Conservation (phyloP, 2,888 invertebrate genomes). For the Phymatocera aterrima region DNA sequence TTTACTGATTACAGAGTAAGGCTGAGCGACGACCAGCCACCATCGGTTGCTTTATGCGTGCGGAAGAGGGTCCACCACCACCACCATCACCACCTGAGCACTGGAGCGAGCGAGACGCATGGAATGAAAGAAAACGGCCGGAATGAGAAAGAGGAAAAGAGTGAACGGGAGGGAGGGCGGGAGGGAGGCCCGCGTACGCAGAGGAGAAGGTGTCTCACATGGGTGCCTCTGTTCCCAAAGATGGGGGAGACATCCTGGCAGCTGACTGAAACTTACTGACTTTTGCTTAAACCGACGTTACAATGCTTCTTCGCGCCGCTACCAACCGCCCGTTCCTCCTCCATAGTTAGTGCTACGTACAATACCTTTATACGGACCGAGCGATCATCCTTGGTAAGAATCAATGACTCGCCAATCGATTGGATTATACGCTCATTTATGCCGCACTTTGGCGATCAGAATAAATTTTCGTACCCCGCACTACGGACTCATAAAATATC, state of each 20-base stretch:
- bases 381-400: constrained; percentile 36
- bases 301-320: constrained; percentile 68
- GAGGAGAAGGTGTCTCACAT: constrained; percentile 74
- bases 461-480: too few relatives aligned
- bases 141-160: constrained; percentile 37
- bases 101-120: constrained; percentile 41
- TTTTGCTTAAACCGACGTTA: constrained; percentile 74
- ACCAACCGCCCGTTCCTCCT: constrained; percentile 18
- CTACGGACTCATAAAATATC: too few relatives aligned
- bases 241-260: constrained; percentile 75
- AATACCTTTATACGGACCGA: not conserved
- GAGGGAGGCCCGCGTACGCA: constrained; percentile 41
- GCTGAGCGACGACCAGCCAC: constrained; percentile 45
- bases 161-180: constrained; percentile 32
- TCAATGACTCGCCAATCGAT: constrained; percentile 23
- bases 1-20: constrained; percentile 49
- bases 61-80: constrained; percentile 65
- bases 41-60: constrained; percentile 44
- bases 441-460: not conserved
- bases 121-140: constrained; percentile 60
- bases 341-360: not conserved
- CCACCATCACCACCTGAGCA: constrained; percentile 55
- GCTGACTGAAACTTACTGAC: constrained; percentile 74
- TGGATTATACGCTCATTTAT: not conserved
- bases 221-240: constrained; percentile 73